Base-by-base conservation (phyloP, 2,113 vertebrate genomes). In the Daphoenositta chrysoptera region DNA sequence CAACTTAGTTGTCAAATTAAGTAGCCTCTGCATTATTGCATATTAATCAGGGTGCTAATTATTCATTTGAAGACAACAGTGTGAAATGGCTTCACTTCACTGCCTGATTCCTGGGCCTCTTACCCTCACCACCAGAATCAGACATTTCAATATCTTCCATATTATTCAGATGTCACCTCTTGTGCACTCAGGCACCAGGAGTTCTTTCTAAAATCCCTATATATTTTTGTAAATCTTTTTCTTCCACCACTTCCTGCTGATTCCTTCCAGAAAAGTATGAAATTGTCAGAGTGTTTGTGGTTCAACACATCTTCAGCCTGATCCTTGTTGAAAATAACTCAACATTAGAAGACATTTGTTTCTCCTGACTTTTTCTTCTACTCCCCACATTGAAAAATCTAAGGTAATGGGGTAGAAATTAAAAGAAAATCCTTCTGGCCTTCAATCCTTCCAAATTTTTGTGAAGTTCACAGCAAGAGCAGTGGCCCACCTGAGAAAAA, bases 401-500 rank as follows among this genome's bases (percentile, higher is more conserved):
- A 37, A 72, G n/a, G 20, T 19, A 88, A 90, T 30, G 4, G 8
- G 3, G 6, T 11, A 18, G 7, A 19, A 54, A 56, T 28, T 16
- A 24, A 40, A 56, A 56, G 23, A 44, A 63, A 23, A 28, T 13
- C 30, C 47, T 82, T 71, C 76, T 80, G 50, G 83, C 69, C 63
- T 60, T 83, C 16, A 77, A 50, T 61, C 17, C 39, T 44, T 53
- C 56, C 50, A 39, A 72, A 79, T 35, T 85, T 93, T 33, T 44
- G 47, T 82, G 24, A 79, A 42, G 23, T 27, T 64, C 31, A 47
- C 3, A 57, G 54, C 7, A 56, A 85, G 48, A 76, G 44, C 69
- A 82, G 82, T 10, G 39, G 53, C n/a, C 78, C 65, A 86, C 30
- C 65, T 69, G 68, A 91, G 83, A 82, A 96, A 96, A 93, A 47